phyloP scores from a whole-genome alignment of 1,140 invertebrate genomes.

The Nebria ingens region DNA sequence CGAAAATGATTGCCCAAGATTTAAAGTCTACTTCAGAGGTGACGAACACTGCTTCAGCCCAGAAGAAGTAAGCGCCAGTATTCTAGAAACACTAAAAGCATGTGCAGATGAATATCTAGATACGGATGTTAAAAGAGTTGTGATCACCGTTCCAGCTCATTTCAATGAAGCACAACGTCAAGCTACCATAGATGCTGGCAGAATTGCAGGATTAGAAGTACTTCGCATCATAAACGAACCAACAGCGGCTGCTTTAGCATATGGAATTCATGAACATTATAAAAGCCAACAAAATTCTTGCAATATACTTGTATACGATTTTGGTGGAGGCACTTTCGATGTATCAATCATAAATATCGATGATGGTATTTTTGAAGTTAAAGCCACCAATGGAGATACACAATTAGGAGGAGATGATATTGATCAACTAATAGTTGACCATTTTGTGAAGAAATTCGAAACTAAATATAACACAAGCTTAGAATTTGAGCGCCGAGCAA shows the following conservation, averaged over 20 bases:
- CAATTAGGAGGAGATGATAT: slow-evolving; percentile 62
- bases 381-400: slow-evolving; percentile 66
- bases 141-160: slow-evolving; percentile 39
- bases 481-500: slow-evolving; percentile 32
- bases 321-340: slow-evolving; percentile 54
- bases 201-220: slow-evolving; percentile 51
- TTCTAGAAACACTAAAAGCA: slow-evolving; percentile 70
- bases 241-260: slow-evolving; percentile 57
- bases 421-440: slow-evolving; percentile 73
- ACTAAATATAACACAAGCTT: slow-evolving; percentile 39
- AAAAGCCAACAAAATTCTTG: slow-evolving; percentile 57
- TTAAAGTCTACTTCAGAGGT: slow-evolving; percentile 41
- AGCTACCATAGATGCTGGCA: slow-evolving; percentile 39
- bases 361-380: slow-evolving; percentile 47
- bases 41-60: slow-evolving; percentile 47
- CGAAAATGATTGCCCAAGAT: slow-evolving; percentile 48
- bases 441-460: slow-evolving; percentile 49
- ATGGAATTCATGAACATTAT: slow-evolving; percentile 52
- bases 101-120: slow-evolving; percentile 40
- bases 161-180: slow-evolving; percentile 32
- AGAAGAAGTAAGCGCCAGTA: slow-evolving; percentile 70
- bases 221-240: slow-evolving; percentile 62
- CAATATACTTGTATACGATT: slow-evolving; percentile 45
- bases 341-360: slow-evolving; percentile 62
- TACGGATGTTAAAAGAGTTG: slow-evolving; percentile 29